Base-by-base conservation (phyloP, 2,113 vertebrate species). In the Bubo scandiacus region DNA sequence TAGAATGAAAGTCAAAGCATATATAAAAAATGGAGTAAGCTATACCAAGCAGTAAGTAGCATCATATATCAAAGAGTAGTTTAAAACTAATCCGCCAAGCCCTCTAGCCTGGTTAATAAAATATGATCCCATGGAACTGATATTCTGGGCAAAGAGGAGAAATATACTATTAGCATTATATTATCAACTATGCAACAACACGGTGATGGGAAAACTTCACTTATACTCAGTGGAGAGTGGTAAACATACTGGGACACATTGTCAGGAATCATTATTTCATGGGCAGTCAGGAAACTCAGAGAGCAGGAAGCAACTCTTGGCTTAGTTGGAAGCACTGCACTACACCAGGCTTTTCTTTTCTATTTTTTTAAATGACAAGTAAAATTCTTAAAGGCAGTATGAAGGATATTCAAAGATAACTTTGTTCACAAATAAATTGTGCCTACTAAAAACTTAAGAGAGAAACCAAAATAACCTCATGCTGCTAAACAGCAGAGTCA, bases 191-290 rank as follows among this genome's bases (percentile, higher is more conserved):
- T 29, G 32, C 38, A 92, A 51, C 0, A 7, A 21, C 9, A 22
- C 0, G 0, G 45, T 40, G 27, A 92, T n/a, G 38, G 36, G 17
- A 54, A 42, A 86, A 43, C 11, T 49, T 51, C 47, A 59, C 8
- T 38, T 55, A 52, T 3, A 36, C 5, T 15, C 29, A 38, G 10
- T 22, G 16, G 27, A 90, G 32, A 90, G 54, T 4, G 6, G 32
- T 71, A 86, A 77, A 91, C 0, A 0, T 8, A 17, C 11, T 25
- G 17, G 15, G 26, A 65, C 9, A 34, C 0, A 0, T 22, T 54
- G 26, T 29, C 84, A 68, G 38, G 22, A 51, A 55, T 42, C 36
- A 34, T n/a, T 20, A 43, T 18, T 84, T 54, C 40, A 34, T 13
- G 13, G 32, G 14, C 30, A 86, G 29, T 21, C 66, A 65, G 58